phyloP scores from a whole-genome alignment of 2,797 vertebrate species.

The Mareca strepera region DNA sequence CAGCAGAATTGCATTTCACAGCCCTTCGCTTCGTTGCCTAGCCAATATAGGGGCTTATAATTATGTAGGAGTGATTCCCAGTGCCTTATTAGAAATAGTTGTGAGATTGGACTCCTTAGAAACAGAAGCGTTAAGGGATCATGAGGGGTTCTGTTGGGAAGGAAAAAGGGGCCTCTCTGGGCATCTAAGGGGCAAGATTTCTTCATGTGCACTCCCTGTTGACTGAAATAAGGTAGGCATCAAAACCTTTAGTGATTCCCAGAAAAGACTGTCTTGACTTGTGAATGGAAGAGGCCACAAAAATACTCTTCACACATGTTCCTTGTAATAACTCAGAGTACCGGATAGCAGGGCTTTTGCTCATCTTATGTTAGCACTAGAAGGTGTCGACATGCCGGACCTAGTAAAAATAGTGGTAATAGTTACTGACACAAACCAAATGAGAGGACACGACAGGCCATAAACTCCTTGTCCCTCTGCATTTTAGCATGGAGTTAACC shows the following conservation, averaged over 20 bases:
- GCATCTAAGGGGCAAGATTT: neutral
- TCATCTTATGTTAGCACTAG: neutral
- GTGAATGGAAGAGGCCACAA: neutral
- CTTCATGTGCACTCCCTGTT: neutral
- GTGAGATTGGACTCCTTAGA: neutral
- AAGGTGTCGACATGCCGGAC: neutral
- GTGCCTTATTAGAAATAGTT: neutral
- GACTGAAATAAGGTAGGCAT: neutral
- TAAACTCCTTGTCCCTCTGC: neutral
- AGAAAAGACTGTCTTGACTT: neutral
- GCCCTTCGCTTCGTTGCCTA: neutral
- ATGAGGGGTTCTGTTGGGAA: neutral
- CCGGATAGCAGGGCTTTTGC: neutral
- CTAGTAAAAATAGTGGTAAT: neutral
- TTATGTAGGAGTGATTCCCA: neutral
- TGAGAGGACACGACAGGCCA: neutral
- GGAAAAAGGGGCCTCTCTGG: neutral
- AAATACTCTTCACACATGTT: neutral
- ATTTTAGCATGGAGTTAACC: neutral
- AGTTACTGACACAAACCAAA: neutral
- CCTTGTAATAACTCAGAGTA: neutral
- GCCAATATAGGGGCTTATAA: neutral
- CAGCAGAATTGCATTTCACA: neutral
- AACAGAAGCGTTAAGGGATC: neutral
- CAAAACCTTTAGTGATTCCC: neutral